phyloP scores from a whole-genome alignment of 2,888 invertebrate species.

The Drosophila quinaria region DNA sequence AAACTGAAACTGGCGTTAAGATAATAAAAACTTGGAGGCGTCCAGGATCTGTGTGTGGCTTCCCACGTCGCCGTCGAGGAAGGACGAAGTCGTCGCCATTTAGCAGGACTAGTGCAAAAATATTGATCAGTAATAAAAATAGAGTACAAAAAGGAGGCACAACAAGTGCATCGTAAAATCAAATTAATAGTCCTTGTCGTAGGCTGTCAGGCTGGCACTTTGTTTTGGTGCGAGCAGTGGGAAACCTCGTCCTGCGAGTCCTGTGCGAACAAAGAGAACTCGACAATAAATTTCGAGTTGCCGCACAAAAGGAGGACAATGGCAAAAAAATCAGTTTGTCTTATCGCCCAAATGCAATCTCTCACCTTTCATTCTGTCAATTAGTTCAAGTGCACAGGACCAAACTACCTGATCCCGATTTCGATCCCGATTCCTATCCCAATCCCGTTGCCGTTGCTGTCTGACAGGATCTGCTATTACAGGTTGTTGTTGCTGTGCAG shows the following conservation, averaged over 20 bases:
- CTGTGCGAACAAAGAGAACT: slow-evolving; percentile 43
- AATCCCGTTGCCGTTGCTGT: slow-evolving; percentile 1
- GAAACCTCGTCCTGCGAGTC: slow-evolving; percentile 58
- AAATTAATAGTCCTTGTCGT: slow-evolving; percentile 77
- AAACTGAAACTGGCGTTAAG: slow-evolving; percentile 30
- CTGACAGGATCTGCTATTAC: slow-evolving; percentile 22
- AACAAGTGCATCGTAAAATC: slow-evolving; percentile 78
- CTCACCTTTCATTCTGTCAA: slow-evolving; percentile 79
- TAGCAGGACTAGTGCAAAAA: slow-evolving; percentile 69
- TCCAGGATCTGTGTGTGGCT: slow-evolving; percentile 56
- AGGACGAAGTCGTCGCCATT: slow-evolving; percentile 42
- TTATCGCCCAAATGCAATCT: slow-evolving; percentile 76
- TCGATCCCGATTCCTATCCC: background rate
- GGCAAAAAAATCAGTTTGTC: slow-evolving; percentile 54
- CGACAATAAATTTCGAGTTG: slow-evolving; percentile 63
- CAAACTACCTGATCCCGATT: slow-evolving; percentile 42
- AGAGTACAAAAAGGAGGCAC: slow-evolving; percentile 7
- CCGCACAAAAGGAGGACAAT: slow-evolving; percentile 44
- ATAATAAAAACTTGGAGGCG: slow-evolving; percentile 31
- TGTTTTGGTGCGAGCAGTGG: slow-evolving; percentile 79
- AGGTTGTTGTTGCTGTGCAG: slow-evolving; percentile 23
- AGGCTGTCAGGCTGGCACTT: slow-evolving; percentile 69
- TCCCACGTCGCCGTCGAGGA: slow-evolving; percentile 43
- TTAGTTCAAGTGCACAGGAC: slow-evolving; percentile 74
- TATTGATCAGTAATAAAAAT: slow-evolving; percentile 75